These are phyloP conservation scores for Heliconius hermathena DNA, from an alignment of 1,140 invertebrate species.

Conservation along the genomic window DNA sequence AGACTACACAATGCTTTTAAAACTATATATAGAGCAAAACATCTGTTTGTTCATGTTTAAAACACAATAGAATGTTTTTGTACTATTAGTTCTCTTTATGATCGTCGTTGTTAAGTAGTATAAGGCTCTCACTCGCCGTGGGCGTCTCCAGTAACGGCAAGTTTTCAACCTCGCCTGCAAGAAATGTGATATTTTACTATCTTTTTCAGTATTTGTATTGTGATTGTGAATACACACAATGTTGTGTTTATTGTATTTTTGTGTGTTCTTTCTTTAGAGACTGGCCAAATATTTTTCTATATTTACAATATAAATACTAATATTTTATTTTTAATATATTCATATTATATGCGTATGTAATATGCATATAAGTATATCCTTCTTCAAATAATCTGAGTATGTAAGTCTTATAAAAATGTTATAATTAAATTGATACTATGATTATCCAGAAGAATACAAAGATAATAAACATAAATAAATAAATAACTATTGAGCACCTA, in stretches of 20 bases:
- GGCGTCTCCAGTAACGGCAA: conserved; percentile 66
- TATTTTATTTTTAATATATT: too few relatives aligned
- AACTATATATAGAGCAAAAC: conserved; percentile 27
- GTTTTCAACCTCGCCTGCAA: conserved; percentile 75
- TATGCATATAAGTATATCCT: too few relatives aligned
- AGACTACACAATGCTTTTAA: conserved; percentile 21
- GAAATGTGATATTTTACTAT: conserved; percentile 16
- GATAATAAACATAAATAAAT: too few relatives aligned
- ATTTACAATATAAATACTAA: too few relatives aligned
- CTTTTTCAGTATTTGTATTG: background rate
- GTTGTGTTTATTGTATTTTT: background rate
- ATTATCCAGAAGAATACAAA: too few relatives aligned
- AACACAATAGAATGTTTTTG: conserved; percentile 33
- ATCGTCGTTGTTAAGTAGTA: conserved; percentile 60
- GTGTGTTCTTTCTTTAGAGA: background rate
- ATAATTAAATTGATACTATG: too few relatives aligned
- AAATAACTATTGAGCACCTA: too few relatives aligned
- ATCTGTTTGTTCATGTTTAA: conserved; percentile 23
- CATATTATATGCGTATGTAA: too few relatives aligned
- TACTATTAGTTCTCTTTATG: conserved; percentile 44
- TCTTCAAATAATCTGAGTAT: too few relatives aligned
- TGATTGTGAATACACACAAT: background rate
- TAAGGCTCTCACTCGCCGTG: conserved; percentile 65
- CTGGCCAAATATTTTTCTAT: background rate
- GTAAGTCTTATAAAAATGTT: too few relatives aligned